These are phyloP conservation scores for Tenthredo scrophulariae DNA, from an alignment of 2,888 invertebrate species.

Conservation along the genomic window DNA sequence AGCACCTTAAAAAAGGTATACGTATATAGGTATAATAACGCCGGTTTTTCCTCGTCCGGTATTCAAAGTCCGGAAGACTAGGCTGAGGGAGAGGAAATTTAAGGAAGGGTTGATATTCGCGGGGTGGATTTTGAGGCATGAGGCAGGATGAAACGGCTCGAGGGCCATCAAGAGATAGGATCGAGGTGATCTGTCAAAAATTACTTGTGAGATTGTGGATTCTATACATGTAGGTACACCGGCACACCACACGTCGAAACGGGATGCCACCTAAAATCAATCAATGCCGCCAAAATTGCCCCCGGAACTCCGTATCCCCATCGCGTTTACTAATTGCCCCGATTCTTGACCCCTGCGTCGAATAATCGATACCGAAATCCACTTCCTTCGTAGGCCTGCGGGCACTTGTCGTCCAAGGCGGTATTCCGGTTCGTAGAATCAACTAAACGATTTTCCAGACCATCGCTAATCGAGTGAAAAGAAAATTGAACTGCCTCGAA, in stretches of 20 bases:
- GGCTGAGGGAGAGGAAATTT: not conserved
- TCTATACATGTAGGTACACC: not conserved
- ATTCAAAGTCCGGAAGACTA: constrained; percentile 34
- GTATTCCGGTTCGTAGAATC: constrained; percentile 16
- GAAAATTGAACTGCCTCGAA: not conserved
- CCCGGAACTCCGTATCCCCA: not conserved
- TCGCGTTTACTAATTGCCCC: constrained; percentile 20
- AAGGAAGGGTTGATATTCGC: constrained; percentile 23
- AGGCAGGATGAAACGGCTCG: not conserved
- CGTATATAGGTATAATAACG: constrained; percentile 8
- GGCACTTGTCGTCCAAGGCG: not conserved
- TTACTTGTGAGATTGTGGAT: constrained; percentile 49
- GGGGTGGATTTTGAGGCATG: not conserved
- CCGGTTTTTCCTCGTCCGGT: not conserved
- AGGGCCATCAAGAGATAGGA: constrained; percentile 55
- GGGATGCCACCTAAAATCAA: constrained; percentile 43
- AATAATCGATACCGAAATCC: not conserved
- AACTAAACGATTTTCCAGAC: constrained; percentile 17
- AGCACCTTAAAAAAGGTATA: constrained; percentile 4
- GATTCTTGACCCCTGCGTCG: not conserved
- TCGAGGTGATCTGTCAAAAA: constrained; percentile 55
- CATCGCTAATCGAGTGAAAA: constrained; percentile 28
- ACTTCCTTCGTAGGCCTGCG: not conserved
- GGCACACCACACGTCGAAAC: not conserved
- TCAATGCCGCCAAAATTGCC: constrained; percentile 45